Conservation (phyloP, 2,113 vertebrate species). For the Vireo altiloquus region DNA sequence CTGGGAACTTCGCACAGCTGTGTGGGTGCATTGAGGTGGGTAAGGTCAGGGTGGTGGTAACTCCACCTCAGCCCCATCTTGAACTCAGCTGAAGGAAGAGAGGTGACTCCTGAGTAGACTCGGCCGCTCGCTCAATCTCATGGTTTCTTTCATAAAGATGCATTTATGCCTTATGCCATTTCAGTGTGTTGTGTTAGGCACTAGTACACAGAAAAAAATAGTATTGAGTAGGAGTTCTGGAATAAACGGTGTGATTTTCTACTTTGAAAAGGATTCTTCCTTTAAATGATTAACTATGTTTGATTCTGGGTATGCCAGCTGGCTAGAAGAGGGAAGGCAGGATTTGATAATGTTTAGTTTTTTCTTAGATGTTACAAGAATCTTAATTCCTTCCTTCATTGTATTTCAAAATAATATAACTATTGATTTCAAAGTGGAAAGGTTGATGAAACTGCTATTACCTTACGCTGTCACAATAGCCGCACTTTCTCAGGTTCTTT, state of each 20-base stretch:
- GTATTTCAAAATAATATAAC: conserved; percentile 48
- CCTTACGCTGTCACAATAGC: conserved; percentile 50
- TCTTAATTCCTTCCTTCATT: conserved; percentile 49
- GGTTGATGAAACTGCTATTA: conserved; percentile 42
- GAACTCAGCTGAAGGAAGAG: neutral
- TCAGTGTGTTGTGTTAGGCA: conserved; percentile 68
- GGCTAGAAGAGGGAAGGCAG: conserved; percentile 56
- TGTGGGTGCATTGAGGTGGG: neutral
- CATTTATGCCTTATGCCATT: conserved; percentile 64
- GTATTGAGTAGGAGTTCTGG: conserved; percentile 63
- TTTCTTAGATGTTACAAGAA: conserved; percentile 49
- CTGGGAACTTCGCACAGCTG: neutral
- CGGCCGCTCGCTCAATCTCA: neutral
- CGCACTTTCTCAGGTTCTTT: conserved; percentile 34
- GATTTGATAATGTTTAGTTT: conserved; percentile 57
- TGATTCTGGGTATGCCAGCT: conserved; percentile 63
- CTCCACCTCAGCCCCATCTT: neutral
- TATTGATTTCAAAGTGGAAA: conserved; percentile 58
- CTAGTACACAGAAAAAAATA: conserved; percentile 56
- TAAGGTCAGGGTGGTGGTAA: neutral
- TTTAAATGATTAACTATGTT: conserved; percentile 68
- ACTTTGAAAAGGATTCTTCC: conserved; percentile 70
- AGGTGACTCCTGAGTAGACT: conserved; percentile 36
- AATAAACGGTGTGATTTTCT: conserved; percentile 71
- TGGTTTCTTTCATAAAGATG: conserved; percentile 60